phyloP scores from a whole-genome alignment of 2,113 vertebrate genomes.

The Myocastor coypus region DNA sequence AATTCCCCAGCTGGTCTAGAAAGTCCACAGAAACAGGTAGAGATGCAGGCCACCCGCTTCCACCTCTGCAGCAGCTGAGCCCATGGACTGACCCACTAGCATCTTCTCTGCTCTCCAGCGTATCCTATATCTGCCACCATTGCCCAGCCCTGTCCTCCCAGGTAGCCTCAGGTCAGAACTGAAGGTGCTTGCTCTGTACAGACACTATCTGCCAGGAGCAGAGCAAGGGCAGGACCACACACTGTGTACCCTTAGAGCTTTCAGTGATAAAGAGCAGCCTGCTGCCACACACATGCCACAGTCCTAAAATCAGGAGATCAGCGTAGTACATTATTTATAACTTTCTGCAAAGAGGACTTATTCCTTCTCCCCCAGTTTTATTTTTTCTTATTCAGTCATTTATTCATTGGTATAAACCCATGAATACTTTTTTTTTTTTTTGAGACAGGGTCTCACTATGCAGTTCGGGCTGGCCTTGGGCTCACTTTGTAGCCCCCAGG shows the following conservation, averaged over 20 bases:
- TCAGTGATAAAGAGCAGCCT: not conserved
- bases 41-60: not conserved
- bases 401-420: not conserved
- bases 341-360: not conserved
- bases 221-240: not conserved
- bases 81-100: not conserved
- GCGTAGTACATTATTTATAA: not conserved
- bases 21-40: not conserved
- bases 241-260: not conserved
- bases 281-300: not conserved
- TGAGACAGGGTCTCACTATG: too few relatives aligned
- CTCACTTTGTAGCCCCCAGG: too few relatives aligned
- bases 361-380: not conserved
- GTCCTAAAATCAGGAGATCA: not conserved
- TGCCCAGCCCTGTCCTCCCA: slow-evolving; percentile 45
- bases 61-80: too few relatives aligned
- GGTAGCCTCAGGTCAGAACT: slow-evolving; percentile 93
- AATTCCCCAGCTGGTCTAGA: not conserved
- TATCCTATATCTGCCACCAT: slow-evolving; percentile 89
- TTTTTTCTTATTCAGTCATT: not conserved
- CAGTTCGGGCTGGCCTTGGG: too few relatives aligned
- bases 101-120: slow-evolving; percentile 89
- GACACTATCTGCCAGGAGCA: not conserved
- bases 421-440: not conserved
- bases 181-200: not conserved